Evolutionary conservation across 2,888 invertebrate genomes (phyloP).

Genomic region (Pomacea canaliculata): DNA sequence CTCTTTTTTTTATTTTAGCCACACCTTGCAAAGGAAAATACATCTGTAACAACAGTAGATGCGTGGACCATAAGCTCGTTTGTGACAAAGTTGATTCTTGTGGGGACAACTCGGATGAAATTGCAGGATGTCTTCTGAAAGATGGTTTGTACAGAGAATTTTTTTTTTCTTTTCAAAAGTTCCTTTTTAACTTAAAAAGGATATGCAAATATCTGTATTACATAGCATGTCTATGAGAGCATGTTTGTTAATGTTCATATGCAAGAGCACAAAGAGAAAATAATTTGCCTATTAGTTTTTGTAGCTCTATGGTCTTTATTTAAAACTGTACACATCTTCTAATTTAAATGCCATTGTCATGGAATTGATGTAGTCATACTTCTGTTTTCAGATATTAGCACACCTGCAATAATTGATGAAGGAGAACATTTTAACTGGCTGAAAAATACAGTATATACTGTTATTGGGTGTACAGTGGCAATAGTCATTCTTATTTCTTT

Average conservation of each 20-base stretch:
- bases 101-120: conserved; percentile 69
- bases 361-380: too few relatives aligned
- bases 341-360: too few relatives aligned
- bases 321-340: too few relatives aligned
- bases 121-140: conserved; percentile 16
- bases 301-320: too few relatives aligned
- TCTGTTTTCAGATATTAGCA: conserved; percentile 20
- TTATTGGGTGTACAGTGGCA: conserved; percentile 59
- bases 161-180: not conserved
- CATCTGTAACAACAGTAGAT: conserved; percentile 53
- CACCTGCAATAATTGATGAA: conserved; percentile 28
- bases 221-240: too few relatives aligned
- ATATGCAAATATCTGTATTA: too few relatives aligned
- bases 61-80: conserved; percentile 47
- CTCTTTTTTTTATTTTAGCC: conserved; percentile 24
- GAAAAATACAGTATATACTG: conserved; percentile 59
- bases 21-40: conserved; percentile 42
- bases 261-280: too few relatives aligned
- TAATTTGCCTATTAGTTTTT: too few relatives aligned
- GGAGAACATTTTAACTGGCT: conserved; percentile 54
- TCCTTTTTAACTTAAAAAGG: not conserved
- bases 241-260: too few relatives aligned
- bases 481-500: conserved; percentile 59
- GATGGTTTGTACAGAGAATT: not conserved
- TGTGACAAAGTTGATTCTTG: conserved; percentile 69